Percentiles rank a stretch among this genome's conserved stretches.
Conservation (phyloP, 1,140 invertebrate genomes). For the Lordiphosa mommai region DNA sequence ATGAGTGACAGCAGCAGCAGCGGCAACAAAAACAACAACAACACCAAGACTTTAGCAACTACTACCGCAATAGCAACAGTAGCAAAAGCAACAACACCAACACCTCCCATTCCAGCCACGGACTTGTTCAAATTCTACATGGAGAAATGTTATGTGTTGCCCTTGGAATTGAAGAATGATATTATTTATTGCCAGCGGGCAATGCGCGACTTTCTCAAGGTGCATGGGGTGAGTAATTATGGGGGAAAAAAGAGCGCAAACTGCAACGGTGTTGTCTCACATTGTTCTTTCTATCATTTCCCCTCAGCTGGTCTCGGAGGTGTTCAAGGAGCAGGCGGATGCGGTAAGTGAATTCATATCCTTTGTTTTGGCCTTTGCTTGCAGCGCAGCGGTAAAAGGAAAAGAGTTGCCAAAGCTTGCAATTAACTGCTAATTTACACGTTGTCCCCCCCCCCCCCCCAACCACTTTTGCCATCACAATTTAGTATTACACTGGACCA, state of each 20-base stretch:
- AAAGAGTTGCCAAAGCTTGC: no score
- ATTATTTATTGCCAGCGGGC: conserved; percentile 75
- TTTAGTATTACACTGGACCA: no score
- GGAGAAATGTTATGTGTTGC: conserved; percentile 65
- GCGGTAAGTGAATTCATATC: conserved; percentile 46
- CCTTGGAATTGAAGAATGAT: conserved; percentile 70
- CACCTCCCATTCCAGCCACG: not conserved
- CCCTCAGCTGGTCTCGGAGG: conserved; percentile 64
- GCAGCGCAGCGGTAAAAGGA: not conserved
- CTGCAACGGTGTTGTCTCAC: no score
- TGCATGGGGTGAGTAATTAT: conserved; percentile 65
- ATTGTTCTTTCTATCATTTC: conserved; percentile 4
- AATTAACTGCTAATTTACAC: not conserved
- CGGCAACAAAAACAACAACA: no score
- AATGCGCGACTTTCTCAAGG: conserved; percentile 68
- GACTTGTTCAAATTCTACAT: conserved; percentile 55
- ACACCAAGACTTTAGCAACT: no score
- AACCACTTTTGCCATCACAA: no score
- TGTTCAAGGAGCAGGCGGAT: conserved; percentile 66
- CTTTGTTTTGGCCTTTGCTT: not conserved
- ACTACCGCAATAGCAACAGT: no score
- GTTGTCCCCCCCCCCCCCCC: not conserved
- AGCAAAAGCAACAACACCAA: no score
- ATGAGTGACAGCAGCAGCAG: no score
- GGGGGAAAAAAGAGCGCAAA: not conserved